These are phyloP conservation scores for Netelia fuscicornis DNA, from an alignment of 2,888 invertebrate genomes.

Conservation along the genomic window DNA sequence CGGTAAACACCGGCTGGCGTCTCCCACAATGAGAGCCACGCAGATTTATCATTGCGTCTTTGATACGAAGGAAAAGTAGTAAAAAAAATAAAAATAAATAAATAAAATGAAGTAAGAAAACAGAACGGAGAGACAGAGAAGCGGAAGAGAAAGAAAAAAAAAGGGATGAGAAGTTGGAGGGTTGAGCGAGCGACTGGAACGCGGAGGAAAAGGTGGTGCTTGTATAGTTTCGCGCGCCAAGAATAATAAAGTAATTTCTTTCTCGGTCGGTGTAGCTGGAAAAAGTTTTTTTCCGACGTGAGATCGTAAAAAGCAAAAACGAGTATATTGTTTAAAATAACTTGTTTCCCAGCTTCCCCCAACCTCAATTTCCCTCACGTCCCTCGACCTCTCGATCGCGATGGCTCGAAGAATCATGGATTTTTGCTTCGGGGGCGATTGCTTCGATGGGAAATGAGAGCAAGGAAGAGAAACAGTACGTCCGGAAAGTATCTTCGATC, in stretches of 20 bases:
- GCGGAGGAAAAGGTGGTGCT: constrained; percentile 33
- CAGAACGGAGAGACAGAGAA: constrained; percentile 24
- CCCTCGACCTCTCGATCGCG: constrained; percentile 3
- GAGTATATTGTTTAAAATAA: constrained; percentile 31
- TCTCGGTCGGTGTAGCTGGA: constrained; percentile 25
- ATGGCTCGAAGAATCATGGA: background rate
- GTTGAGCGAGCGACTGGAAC: constrained; percentile 26
- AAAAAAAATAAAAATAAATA: constrained; percentile 68
- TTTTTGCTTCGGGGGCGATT: constrained; percentile 4
- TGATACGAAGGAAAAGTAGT: constrained; percentile 27
- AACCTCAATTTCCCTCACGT: background rate
- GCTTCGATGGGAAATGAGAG: background rate
- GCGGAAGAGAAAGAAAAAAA: constrained; percentile 62
- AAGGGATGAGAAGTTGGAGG: constrained; percentile 1
- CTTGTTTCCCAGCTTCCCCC: background rate
- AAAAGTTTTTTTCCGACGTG: constrained; percentile 43
- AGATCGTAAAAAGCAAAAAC: constrained; percentile 36
- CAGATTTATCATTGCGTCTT: constrained; percentile 59
- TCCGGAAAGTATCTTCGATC: background rate
- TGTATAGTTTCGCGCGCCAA: constrained; percentile 43
- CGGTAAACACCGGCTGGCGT: constrained; percentile 18
- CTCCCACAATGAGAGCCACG: constrained; percentile 13
- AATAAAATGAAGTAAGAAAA: constrained; percentile 61
- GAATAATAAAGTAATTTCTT: constrained; percentile 62
- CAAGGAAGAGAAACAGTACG: background rate